Base-by-base conservation (phyloP, 1,140 invertebrate genomes). In the Helicoverpa zea region DNA sequence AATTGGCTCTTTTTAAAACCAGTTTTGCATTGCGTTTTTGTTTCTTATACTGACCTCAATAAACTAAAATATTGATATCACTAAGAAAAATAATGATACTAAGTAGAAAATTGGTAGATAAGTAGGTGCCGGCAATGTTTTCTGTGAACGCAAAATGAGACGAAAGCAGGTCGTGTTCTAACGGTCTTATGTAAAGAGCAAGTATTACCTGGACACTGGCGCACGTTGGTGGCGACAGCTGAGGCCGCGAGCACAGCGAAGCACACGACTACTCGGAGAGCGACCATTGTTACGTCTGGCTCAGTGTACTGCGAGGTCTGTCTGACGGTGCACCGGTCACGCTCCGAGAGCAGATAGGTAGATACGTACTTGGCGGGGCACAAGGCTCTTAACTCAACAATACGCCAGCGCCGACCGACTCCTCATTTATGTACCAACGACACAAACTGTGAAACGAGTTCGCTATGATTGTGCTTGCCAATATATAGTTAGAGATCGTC, bases 151-250 rank as follows among this genome's bases (percentile, higher is more conserved):
- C 14, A 14, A 47, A 64, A 43, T 43, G 43, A 68, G 35, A 68
- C 64, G 64, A 68, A 68, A 68, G 64, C 64, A n/a, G 64, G 64
- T 68, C 64, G 35, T 49, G 64, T 68, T 68, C 43, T 49, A 68
- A 68, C 58, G 64, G 43, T n/a, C 64, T 68, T 68, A 68, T 68
- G 43, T 68, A 68, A 66, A 68, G n/a, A 68, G 64, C 4, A 43
- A 68, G 16, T 49, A 66, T 68, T 68, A 68, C 64, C 64, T 68
- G 64, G 64, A 49, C 64, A 68, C 49, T 68, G 64, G 10, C 23
- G 16, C 35, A 68, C 64, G 43, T 49, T 7, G 43, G 64, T 68
- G 10, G 64, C 64, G 16, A 61, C 18, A 14, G 64, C 64, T 11
- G 64, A 9, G 43, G 64, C 64, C 64, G 64, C 64, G 64, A 68